These are phyloP conservation scores for Xiphorhynchus elegans DNA, from an alignment of 2,113 vertebrate species.

Conservation along the genomic window DNA sequence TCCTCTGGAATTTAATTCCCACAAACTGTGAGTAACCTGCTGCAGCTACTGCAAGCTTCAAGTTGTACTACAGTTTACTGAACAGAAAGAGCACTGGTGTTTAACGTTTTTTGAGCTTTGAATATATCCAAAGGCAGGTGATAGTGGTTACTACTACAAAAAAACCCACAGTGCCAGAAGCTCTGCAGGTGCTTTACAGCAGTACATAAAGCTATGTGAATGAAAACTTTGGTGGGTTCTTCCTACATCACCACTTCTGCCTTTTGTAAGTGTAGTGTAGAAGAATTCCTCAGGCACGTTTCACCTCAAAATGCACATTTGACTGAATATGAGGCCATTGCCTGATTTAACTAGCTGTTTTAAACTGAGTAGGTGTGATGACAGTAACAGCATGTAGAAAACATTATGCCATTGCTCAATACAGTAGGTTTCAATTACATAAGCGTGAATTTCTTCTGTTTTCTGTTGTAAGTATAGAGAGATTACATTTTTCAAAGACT, in stretches of 20 bases:
- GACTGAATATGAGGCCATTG: background rate
- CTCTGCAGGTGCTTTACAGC: background rate
- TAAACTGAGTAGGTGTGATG: background rate
- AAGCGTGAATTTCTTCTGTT: background rate
- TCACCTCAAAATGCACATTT: rapidly evolving
- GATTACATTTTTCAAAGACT: background rate
- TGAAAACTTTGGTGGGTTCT: background rate
- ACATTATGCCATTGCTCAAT: background rate
- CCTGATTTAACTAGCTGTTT: background rate
- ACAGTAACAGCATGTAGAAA: background rate
- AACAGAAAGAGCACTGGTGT: background rate
- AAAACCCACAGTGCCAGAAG: background rate
- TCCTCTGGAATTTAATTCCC: background rate
- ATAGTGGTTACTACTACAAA: background rate
- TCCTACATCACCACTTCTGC: rapidly evolving
- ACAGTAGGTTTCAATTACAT: background rate
- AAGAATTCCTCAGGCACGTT: background rate
- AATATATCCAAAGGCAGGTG: background rate
- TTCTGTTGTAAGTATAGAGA: background rate
- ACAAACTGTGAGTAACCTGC: background rate
- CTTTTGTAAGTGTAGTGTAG: background rate
- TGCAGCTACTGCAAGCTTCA: background rate
- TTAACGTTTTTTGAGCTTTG: background rate
- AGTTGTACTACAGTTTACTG: background rate
- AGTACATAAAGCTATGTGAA: background rate